Base-by-base conservation (phyloP, 1,140 invertebrate species). In the Diuraphis noxia region DNA sequence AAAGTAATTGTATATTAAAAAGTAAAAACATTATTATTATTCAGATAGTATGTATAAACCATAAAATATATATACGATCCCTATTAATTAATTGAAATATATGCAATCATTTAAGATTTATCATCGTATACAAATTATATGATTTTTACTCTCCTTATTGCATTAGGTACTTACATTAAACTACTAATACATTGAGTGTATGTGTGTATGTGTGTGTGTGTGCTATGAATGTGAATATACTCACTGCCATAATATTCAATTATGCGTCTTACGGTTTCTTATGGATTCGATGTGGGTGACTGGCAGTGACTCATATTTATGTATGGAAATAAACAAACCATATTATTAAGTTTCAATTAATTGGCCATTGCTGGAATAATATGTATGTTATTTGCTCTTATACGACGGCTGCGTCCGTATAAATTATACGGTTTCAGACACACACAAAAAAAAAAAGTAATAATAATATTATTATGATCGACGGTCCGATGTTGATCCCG, bases 281-380 rank as follows among this genome's bases (percentile, higher is more conserved):
- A 84, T 41, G 81, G 38, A n/a, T 41, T 84, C 81, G 81, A 25
- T 41, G 23, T 41, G 38, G 34, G 52, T 88, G 87, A 88, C 52
- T 52, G 49, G 19, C 21, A 30, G 6, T 36, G 56, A 72, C 56
- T 72, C 56, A 40, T 88, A 30, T 52, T 40, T 38, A 72, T 36
- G 52, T 34, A 38, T 63, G n/a, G n/a, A 88, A 88, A 63, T 30
- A 63, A 63, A 10, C 49, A 2, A 38, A 72, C 46, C 52, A 36
- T 87, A 49, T 87, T n/a, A 88, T 88, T 88, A 88, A 88, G 30
- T 88, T 88, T 72, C 52, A 88, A 88, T 88, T 63, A 88, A 40
- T 56, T 38, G 87, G 52, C 21, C 52, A 8, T 40, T n/a, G 81
- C 25, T 38, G 79, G 25, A 41, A 79, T 81, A 36, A 40, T 41